Evolutionary conservation across 2,797 vertebrate species (phyloP), one percentile per base, ranked within the genome.

Genomic region (Sylvilagus floridanus): DNA sequence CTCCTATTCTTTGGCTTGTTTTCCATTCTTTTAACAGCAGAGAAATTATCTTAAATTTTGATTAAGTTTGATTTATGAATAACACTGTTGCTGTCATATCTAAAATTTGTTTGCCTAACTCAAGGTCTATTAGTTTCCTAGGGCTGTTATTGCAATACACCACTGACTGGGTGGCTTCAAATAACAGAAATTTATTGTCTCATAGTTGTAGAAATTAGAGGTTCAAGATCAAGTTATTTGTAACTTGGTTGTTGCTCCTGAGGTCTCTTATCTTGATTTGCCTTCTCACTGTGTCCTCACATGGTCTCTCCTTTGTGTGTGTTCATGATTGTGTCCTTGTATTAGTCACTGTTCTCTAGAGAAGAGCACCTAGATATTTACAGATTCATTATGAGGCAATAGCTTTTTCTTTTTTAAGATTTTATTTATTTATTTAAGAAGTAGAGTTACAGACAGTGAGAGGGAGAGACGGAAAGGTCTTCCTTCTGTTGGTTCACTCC

Each of bases 151-250:
- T 62, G 71, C 21, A 93, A 95, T 76, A 82, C 52, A 54, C 62
- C n/a, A 84, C 21, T 57, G 32, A 81, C 7, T 4, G 11, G 73
- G 22, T 81, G 63, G 21, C 8, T 84, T 47, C 47, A 72, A 95
- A 68, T 6, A 78, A 82, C 13, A 57, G 24, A 88, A 94, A 88
- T 89, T 57, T 32, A 52, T 91, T 97, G 91, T 88, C 66, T 94
- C 42, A 22, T 1, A 83, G 66, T 54, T 71, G 54, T 72, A 42
- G 50, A 84, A 78, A 28, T 37, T 82, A 35, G 12, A 88, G 85
- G 50, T 62, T 5, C 42, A 91, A 77, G n/a, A 76, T 83, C 73
- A 94, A 88, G 17, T 11, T 52, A 9, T 76, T 26, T 54, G 57
- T 28, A 47, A 21, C 73, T 84, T 90, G 1, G 4, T 88, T 81